Evolutionary conservation across 2,797 vertebrate species (phyloP).

Genomic region (Coreius guichenoti): DNA sequence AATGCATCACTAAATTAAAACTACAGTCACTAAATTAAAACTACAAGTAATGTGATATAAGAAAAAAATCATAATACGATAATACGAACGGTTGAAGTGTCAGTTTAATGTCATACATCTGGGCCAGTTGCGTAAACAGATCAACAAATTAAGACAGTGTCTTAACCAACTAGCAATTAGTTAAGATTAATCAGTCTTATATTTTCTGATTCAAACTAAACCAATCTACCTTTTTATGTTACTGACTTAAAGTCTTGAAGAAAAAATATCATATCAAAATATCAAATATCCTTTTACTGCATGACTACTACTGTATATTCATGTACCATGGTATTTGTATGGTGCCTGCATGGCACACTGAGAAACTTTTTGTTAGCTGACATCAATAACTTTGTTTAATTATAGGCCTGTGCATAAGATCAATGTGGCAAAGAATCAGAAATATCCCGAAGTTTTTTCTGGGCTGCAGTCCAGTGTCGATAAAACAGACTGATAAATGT

Average conservation of each 20-base stretch:
- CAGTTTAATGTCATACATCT: background rate
- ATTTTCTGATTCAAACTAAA: too few relatives aligned
- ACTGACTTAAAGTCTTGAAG: background rate
- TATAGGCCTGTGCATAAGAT: background rate
- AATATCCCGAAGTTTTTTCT: background rate
- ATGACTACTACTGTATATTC: background rate
- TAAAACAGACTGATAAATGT: constrained; percentile 21
- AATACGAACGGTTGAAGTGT: too few relatives aligned
- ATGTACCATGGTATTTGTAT: background rate
- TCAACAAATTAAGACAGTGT: background rate
- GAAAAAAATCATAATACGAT: background rate
- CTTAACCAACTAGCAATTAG: background rate
- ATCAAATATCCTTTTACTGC: background rate
- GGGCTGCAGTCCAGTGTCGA: background rate
- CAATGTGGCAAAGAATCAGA: background rate
- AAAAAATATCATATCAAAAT: background rate
- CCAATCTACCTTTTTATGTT: too few relatives aligned
- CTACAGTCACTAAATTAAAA: background rate
- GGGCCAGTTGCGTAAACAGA: background rate
- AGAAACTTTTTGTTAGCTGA: background rate
- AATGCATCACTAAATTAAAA: background rate
- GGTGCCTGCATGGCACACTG: background rate
- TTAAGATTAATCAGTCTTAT: too few relatives aligned
- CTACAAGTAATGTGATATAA: background rate
- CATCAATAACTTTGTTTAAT: background rate